Base-by-base conservation (phyloP, 53 echinoderm and acorn worm genomes). In the Patiria pectinifera region DNA sequence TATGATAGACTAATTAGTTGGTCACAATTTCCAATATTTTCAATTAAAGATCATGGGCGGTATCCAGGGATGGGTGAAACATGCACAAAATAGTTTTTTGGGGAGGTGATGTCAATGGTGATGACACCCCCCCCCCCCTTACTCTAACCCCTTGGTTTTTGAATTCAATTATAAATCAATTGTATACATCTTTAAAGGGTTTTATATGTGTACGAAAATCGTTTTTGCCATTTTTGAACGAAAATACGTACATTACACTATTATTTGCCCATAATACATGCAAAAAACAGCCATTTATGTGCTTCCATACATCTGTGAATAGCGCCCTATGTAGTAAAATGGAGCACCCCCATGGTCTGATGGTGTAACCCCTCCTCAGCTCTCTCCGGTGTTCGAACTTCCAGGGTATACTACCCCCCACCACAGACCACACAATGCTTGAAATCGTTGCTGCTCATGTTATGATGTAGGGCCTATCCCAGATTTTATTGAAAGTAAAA, bases 341-440 rank as follows among this genome's bases (percentile, higher is more conserved):
- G 66, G 10, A 10, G 66, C 66, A 63, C 66, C 66, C 66, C 18
- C 71, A 71, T 71, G 71, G 71, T 71, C 71, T 21, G 71, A 71
- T 71, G 71, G 71, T 71, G 71, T 71, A 49, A 49, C 49, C 49
- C 71, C 71, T 21, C 71, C 22, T 71, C 71, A 21, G 71, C 19
- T 22, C 71, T 49, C 49, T 49, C 49, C 49, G 49, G 49, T 49
- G 49, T 49, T 49, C 49, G 49, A 49, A 49, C 22, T 18, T 71
- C 71, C 71, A 71, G 71, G 71, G 71, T 71, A 71, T 71, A 71
- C 71, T 71, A 22, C 71, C 71, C 22, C 71, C 71, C 22, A 18
- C 71, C 71, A 18, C 71, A 21, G 71, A 18, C 18, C 71, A 71
- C 71, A 71, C 71, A 71, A 18, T 71, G 18, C 22, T 71, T 71